These are phyloP conservation scores for Eleginops maclovinus DNA, from an alignment of 2,113 vertebrate species.

Conservation along the genomic window DNA sequence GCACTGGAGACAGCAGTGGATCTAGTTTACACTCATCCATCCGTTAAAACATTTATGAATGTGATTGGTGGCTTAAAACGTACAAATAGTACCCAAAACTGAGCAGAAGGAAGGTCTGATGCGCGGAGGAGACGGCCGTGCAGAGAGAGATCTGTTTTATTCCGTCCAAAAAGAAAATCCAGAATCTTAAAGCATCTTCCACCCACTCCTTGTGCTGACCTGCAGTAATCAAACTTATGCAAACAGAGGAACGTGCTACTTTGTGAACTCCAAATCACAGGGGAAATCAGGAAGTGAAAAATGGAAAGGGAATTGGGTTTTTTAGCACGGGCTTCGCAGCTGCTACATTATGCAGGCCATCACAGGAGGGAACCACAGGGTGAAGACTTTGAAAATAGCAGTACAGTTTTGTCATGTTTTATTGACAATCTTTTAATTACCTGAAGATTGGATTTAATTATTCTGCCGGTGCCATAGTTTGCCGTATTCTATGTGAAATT, in stretches of 20 bases:
- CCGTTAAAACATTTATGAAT: conserved; percentile 77
- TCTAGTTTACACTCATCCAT: conserved; percentile 81
- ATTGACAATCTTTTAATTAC: neutral
- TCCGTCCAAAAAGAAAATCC: neutral
- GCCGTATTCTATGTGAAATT: neutral
- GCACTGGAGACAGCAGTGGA: conserved; percentile 80
- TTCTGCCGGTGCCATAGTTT: neutral
- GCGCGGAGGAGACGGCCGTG: neutral
- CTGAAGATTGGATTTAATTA: neutral
- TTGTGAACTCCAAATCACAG: conserved; percentile 48
- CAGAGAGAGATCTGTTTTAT: conserved; percentile 1
- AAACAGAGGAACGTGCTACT: conserved; percentile 53
- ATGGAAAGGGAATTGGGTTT: conserved; percentile 76
- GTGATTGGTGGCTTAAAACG: conserved; percentile 52
- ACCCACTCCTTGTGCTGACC: conserved; percentile 42
- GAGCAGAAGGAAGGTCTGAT: neutral
- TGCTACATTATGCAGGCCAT: conserved; percentile 56
- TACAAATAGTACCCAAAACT: neutral
- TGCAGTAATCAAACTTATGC: conserved; percentile 68
- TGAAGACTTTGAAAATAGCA: conserved; percentile 24
- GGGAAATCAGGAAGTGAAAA: conserved; percentile 80
- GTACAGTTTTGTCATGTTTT: conserved; percentile 10
- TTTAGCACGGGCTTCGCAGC: conserved; percentile 42
- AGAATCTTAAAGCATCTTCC: conserved; percentile 39
- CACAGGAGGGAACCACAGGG: conserved; percentile 23